Evolutionary conservation across 1,140 invertebrate genomes (phyloP).

Genomic region (Pygmarrhopalites habei): DNA sequence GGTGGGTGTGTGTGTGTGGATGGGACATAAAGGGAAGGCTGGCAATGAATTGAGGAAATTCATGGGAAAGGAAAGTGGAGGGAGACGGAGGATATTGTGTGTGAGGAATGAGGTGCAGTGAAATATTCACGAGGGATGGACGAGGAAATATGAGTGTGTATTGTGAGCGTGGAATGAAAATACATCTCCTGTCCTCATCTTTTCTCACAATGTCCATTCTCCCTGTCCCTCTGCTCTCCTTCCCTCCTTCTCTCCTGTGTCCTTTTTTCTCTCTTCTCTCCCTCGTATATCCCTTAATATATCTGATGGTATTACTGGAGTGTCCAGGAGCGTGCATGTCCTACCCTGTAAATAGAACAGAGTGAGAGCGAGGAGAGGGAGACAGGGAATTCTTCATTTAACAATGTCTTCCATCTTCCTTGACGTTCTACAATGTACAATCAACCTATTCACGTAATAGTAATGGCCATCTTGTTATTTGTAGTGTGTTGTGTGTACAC

Average conservation of each 20-base stretch:
- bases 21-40: background rate
- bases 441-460: conserved; percentile 2
- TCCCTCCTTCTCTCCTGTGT: background rate
- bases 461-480: background rate
- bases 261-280: background rate
- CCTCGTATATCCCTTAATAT: background rate
- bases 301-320: no score
- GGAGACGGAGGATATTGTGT: conserved; percentile 6
- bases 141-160: conserved; percentile 9
- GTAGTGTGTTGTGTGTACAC: no score
- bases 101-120: conserved; percentile 1
- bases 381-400: conserved; percentile 6
- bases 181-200: conserved; percentile 1
- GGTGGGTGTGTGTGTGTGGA: background rate
- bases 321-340: no score
- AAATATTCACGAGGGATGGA: conserved; percentile 17
- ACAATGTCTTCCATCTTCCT: conserved; percentile 1
- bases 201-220: background rate
- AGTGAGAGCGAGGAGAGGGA: no score
- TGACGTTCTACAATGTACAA: conserved; percentile 2
- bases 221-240: background rate
- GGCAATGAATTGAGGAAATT: conserved; percentile 3
- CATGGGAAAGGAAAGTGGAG: conserved; percentile 2
- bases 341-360: no score
- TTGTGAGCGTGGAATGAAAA: conserved; percentile 10